Evolutionary conservation across 2,113 vertebrate genomes (phyloP).

Genomic region (Mandrillus leucophaeus): DNA sequence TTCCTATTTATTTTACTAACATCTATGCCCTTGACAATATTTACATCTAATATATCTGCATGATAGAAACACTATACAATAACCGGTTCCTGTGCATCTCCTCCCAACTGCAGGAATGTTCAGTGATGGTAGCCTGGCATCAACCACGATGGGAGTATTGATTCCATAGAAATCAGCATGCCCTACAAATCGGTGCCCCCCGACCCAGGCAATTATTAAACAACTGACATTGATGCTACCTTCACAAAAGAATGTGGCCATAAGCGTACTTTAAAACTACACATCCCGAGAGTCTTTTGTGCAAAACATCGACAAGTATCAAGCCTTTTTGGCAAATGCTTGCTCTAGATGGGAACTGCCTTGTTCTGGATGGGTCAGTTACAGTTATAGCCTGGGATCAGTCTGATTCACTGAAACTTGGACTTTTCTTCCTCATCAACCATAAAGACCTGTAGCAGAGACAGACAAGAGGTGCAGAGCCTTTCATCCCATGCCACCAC

Average conservation of each 20-base stretch:
- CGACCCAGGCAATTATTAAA: not conserved
- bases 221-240: not conserved
- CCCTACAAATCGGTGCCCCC: no score
- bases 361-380: not conserved
- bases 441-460: not conserved
- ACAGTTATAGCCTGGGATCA: no score
- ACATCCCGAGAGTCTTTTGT: not conserved
- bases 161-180: not conserved
- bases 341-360: not conserved
- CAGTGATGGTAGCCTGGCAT: not conserved
- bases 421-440: not conserved
- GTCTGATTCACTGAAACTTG: not conserved
- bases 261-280: not conserved
- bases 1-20: not conserved
- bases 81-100: not conserved
- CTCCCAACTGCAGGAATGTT: not conserved
- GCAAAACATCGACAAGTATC: not conserved
- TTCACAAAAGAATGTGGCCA: not conserved
- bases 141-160: not conserved
- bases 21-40: no score
- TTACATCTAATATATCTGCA: not conserved
- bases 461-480: not conserved
- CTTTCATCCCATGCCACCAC: not conserved
- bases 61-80: accelerated
- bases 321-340: not conserved